Base-by-base conservation (phyloP, 2,888 invertebrate genomes). In the Plebejus argus region DNA sequence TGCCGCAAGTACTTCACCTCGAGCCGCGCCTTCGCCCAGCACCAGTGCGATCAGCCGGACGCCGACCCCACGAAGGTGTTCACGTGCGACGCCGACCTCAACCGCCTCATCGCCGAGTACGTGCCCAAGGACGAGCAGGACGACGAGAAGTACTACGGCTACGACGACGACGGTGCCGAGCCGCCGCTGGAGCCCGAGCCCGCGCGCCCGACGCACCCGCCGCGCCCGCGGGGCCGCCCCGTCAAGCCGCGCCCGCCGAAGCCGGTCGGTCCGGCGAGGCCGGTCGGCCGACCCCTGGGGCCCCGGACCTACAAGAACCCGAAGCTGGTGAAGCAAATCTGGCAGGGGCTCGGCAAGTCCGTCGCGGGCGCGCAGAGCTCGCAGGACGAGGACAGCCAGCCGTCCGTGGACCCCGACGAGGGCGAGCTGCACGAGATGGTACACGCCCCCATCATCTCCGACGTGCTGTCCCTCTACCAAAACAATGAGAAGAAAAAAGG, bases 1-100 rank as follows among this genome's bases (percentile, higher is more conserved):
- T 95, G 95, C 82, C 81, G 77, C 61, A 94, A 94, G 79, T 94
- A 94, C 81, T 92, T 94, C 80, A 89, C 90, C 0, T 94, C 94
- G 0, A 85, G 85, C 20, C 90, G 87, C 78, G 78, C 90, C 35
- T 93, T 90, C 79, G 84, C 88, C 1, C 81, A 83, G 28, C 94
- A 94, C 82, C 81, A 87, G 74, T 94, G 94, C 82, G 88, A 85
- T 56, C 87, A 86, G 74, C 53, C 88, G 76, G 90, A 92, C 75
- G 90, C 84, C 15, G 87, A 92, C 79, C 83, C 94, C 71, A 76
- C 15, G 1, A 53, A 53, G 53, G 53, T 53, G 53, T 53, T 53
- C 53, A 53, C 53, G 53, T 53, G 88, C 76, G 90, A 92, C 75
- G 90, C 84, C 15, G 87, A 92, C 79, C 83, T 94, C 71, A 76